A percentile compares a stretch with the other conserved stretches of the same genome.
Evolutionary conservation across 2,888 invertebrate genomes (phyloP).

Genomic region (Conops quadrifasciatus): DNA sequence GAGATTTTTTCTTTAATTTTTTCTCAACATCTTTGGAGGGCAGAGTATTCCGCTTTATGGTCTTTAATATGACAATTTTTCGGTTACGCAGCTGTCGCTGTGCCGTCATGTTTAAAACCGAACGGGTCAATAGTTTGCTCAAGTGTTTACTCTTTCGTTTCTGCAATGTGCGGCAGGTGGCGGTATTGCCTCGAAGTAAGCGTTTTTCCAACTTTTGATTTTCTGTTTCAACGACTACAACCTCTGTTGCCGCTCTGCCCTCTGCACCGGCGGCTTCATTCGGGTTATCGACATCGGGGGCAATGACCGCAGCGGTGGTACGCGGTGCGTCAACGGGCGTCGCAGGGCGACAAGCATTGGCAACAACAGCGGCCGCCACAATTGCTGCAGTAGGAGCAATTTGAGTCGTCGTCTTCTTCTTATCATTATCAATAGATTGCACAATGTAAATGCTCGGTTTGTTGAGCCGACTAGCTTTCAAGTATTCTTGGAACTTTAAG

Average conservation of each 20-base stretch:
- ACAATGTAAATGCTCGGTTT: constrained; percentile 61
- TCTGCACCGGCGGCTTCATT: not conserved
- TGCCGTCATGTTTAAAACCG: constrained; percentile 49
- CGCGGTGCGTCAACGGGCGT: not conserved
- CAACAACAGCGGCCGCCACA: not conserved
- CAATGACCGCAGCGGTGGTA: not conserved
- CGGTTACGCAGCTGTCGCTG: constrained; percentile 54
- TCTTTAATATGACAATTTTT: constrained; percentile 52
- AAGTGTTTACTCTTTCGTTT: constrained; percentile 29
- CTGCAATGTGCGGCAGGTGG: not conserved
- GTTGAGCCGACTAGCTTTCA: constrained; percentile 55
- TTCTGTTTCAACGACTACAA: not conserved
- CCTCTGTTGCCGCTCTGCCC: not conserved
- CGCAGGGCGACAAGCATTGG: not conserved
- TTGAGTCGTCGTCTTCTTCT: not conserved
- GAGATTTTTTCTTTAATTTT: constrained; percentile 15
- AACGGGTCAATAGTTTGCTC: constrained; percentile 51
- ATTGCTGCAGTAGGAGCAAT: not conserved
- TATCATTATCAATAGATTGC: constrained; percentile 48
- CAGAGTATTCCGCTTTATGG: constrained; percentile 35
- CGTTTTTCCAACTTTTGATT: constrained; percentile 1
- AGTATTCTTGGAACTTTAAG: constrained; percentile 49
- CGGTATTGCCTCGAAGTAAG: not conserved
- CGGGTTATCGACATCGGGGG: not conserved
- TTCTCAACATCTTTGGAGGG: not conserved